These are phyloP conservation scores for Mustela nigripes DNA, from an alignment of 2,113 vertebrate species.

Conservation along the genomic window DNA sequence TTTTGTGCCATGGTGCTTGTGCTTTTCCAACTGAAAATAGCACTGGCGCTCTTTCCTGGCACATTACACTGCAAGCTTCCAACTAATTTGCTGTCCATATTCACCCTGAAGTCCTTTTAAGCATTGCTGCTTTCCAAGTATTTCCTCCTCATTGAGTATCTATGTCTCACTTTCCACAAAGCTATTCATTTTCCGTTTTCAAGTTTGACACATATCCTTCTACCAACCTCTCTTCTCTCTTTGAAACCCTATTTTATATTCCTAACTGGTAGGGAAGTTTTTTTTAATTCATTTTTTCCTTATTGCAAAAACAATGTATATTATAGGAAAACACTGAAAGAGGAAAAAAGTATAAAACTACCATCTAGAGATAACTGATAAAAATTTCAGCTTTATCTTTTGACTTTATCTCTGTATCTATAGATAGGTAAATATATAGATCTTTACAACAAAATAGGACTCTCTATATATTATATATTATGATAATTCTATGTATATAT, in stretches of 20 bases:
- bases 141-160: constrained; percentile 64
- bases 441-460: background rate
- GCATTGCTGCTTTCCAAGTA: constrained; percentile 73
- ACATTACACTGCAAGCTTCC: constrained; percentile 29
- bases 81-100: constrained; percentile 72
- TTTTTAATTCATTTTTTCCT: background rate
- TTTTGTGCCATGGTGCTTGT: constrained; percentile 63
- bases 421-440: constrained; percentile 3
- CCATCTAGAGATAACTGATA: background rate
- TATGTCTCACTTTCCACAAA: constrained; percentile 12
- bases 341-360: background rate
- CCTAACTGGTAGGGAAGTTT: background rate
- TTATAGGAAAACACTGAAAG: background rate
- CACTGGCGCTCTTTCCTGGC: constrained; percentile 68
- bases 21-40: constrained; percentile 76
- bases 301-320: constrained; percentile 5
- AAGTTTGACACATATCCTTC: constrained; percentile 7
- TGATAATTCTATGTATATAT: background rate
- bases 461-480: background rate
- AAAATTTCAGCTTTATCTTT: background rate
- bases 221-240: background rate
- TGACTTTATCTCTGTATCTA: background rate
- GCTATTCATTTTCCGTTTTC: constrained; percentile 23
- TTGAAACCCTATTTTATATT: background rate
- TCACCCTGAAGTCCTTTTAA: constrained; percentile 50